Base-by-base conservation (phyloP, 2,797 vertebrate species). In the Xerus rutilus region DNA sequence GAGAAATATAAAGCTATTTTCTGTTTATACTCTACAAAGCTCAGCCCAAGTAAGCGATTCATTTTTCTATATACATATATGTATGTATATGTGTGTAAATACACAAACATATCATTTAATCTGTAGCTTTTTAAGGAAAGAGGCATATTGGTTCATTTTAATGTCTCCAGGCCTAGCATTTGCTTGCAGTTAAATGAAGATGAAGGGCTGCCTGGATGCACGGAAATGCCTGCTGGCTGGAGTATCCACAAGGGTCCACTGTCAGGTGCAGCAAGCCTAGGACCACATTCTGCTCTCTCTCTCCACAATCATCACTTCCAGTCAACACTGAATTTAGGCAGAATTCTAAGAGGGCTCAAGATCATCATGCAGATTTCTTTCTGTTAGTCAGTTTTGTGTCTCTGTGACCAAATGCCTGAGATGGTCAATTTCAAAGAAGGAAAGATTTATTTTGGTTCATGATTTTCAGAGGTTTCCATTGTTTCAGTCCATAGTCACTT, bases 1-100 rank as follows among this genome's bases (percentile, higher is more conserved):
- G 62, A 83, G 54, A 92, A 72, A 77, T 76, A 62, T 45, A 81
- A 96, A 81, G 18, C 32, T 7, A 45, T 92, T 84, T 72, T 39
- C 43, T 93, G 4, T 47, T 86, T 84, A 70, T 23, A 59, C 10
- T 54, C 32, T 25, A 64, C 20, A 62, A 95, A 76, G 7, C n/a
- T 86, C 64, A 87, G 11, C 14, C 21, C 32, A 89, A 86, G 23
- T 43, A 57, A 74, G 45, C 62, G n/a, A 76, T 69, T 21, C 30
- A 35, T 65, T 69, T 43, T 89, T 78, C 9, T 72, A 9, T n/a
- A 6, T 81, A 17, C 92, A 15, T 30, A 20, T 52, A 23, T 52
- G 23, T 13, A 13, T 57, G n/a, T 11, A 13, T 57, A 28, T 11
- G 5, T 45, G 65, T 39, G 15, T 28, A 18, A 12, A 20, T 20